phyloP scores from a whole-genome alignment of 2,797 vertebrate genomes.

The Sylvilagus floridanus region DNA sequence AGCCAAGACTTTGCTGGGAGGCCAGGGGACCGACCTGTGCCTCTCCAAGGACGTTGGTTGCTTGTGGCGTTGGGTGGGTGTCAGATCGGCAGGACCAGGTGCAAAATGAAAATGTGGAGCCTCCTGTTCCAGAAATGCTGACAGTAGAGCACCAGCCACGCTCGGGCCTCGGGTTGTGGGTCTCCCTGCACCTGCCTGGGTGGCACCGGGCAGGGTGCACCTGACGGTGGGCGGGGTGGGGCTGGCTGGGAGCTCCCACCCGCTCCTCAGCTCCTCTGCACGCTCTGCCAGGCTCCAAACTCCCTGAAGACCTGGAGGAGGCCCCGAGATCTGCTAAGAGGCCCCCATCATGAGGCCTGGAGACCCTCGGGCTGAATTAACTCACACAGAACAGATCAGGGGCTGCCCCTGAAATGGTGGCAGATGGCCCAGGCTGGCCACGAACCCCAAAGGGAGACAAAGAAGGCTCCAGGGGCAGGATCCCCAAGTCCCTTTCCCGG shows the following conservation, averaged over 20 bases:
- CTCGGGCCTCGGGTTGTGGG: too few species aligned
- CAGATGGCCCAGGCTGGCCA: background rate
- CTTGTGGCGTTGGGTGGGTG: background rate
- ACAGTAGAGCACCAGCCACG: background rate
- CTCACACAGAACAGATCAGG: background rate
- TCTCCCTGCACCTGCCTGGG: too few species aligned
- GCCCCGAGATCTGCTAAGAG: background rate
- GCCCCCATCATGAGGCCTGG: background rate
- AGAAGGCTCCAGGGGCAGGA: background rate
- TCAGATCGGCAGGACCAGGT: background rate
- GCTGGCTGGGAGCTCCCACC: background rate
- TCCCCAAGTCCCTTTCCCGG: background rate
- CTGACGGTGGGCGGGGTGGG: too few species aligned
- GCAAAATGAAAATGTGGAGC: background rate
- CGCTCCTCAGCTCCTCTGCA: too few species aligned
- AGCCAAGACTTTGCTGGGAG: too few species aligned
- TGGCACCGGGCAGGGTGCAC: too few species aligned
- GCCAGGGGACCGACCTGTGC: too few species aligned
- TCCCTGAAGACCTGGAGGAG: background rate
- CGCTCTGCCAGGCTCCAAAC: background rate
- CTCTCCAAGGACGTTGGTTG: too few species aligned
- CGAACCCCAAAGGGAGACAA: accelerated
- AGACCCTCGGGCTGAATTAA: background rate
- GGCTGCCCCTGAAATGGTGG: accelerated
- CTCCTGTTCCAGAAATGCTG: background rate